Percentiles rank a stretch among this genome's conserved stretches.
Evolutionary conservation across 2,797 vertebrate genomes (phyloP).

Genomic region (Carcharodon carcharias): DNA sequence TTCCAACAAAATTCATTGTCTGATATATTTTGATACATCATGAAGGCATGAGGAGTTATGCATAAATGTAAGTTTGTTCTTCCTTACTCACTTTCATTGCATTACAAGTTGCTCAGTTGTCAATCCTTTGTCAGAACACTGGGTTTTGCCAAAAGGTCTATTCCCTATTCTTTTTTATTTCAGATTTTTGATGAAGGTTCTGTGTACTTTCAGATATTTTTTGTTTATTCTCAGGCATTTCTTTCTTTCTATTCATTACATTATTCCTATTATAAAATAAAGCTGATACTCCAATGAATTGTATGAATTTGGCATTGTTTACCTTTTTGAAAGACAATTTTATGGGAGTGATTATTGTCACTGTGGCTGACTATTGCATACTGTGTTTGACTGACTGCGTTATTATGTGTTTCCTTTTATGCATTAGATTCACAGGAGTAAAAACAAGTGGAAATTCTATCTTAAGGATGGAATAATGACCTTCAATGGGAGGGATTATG

Average conservation of each 20-base stretch:
- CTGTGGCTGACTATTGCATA: background rate
- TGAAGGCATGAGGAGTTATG: background rate
- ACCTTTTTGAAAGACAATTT: background rate
- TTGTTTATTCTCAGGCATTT: background rate
- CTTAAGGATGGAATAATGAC: slow-evolving; percentile 92
- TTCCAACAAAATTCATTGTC: background rate
- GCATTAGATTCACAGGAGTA: slow-evolving; percentile 85
- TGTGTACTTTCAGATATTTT: background rate
- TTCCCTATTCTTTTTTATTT: background rate
- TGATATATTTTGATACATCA: background rate
- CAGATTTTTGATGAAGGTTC: background rate
- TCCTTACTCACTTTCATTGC: background rate
- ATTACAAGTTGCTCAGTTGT: background rate
- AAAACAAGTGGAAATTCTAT: slow-evolving; percentile 97
- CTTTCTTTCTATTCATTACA: background rate
- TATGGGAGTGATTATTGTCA: background rate
- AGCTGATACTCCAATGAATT: background rate
- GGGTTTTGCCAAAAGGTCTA: background rate
- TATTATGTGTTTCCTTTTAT: background rate
- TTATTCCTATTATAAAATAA: background rate
- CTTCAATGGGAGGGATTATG: slow-evolving; percentile 82
- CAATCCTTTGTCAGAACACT: background rate
- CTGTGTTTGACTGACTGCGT: background rate
- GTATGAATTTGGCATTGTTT: background rate
- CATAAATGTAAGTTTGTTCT: background rate